Evolutionary conservation across 2,113 vertebrate genomes (phyloP), one percentile per base, ranked within the genome.

Genomic region (Barnardius zonarius): DNA sequence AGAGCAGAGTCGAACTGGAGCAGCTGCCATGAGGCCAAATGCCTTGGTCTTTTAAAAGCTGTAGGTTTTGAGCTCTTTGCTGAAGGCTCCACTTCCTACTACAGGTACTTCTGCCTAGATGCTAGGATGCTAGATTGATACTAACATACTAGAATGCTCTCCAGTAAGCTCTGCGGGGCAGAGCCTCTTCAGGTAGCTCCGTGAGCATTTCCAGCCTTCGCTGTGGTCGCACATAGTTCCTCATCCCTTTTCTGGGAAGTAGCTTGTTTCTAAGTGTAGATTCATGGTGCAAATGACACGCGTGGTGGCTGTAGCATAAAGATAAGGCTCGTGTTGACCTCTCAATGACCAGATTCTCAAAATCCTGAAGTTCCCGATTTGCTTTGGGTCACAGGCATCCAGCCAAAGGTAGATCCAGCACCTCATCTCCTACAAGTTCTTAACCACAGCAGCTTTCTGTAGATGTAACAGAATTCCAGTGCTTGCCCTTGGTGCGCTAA

Each of bases 401-500:
- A 8, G 14, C 8, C 3, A 0, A 39, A 86, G 27, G 39, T 10
- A 25, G 15, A 55, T 31, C 24, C 4, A 31, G 16, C 14, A 8
- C 28, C 13, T 73, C 0, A 0, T 25, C 89, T 92, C 66, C 61
- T n/a, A 18, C 6, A 23, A 41, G 15, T 28, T 20, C 31, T 48
- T 44, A 20, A 31, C 63, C 12, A 27, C 66, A 62, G 48, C 73
- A 86, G 51, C 73, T 54, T 46, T 43, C 41, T 70, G 54, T 18
- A 67, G 22, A 1, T 5, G 16, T 57, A 44, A 44, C 19, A 39
- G 16, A 57, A 69, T 22, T 5, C 2, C 2, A 18, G 57, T 67
- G 35, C 55, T 74, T 49, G 54, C 33, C 8, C 46, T 63, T 1
- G 0, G 19, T 17, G 68, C 2, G 0, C 17, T 5, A 5, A 55